Evolutionary conservation across 2,113 vertebrate species (phyloP).

Genomic region (Ranitomeya variabilis): DNA sequence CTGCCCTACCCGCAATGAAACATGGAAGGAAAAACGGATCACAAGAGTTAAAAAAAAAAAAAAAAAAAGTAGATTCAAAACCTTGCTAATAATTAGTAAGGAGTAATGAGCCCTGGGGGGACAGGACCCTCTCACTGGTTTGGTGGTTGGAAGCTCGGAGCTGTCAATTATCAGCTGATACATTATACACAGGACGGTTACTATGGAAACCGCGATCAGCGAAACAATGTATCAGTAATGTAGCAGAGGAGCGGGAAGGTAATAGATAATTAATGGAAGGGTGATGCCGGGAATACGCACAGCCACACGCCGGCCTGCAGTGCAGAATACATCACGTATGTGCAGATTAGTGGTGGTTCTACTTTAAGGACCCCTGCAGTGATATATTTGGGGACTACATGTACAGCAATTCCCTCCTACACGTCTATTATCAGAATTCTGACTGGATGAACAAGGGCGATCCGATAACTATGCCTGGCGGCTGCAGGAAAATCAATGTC

Average conservation of each 20-base stretch:
- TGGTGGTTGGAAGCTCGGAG: slow-evolving; percentile 8
- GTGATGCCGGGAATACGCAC: not conserved
- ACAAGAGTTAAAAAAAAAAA: not conserved
- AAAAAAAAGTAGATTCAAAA: not conserved
- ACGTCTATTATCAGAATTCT: not conserved
- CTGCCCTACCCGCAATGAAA: not conserved
- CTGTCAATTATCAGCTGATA: slow-evolving; percentile 36
- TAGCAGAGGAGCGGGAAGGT: not conserved
- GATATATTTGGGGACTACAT: no score
- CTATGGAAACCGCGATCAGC: slow-evolving; percentile 8
- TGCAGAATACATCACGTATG: no score
- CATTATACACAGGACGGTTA: not conserved
- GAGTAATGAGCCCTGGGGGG: not conserved
- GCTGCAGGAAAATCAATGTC: not conserved
- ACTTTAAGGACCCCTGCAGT: no score
- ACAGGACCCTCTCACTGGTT: not conserved
- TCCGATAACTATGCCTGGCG: not conserved
- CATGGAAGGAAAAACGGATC: not conserved
- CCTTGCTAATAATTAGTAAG: not conserved
- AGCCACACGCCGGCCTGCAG: not conserved
- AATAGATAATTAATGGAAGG: slow-evolving; percentile 6
- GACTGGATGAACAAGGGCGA: not conserved
- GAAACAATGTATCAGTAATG: slow-evolving; percentile 7
- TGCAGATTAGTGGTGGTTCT: no score
- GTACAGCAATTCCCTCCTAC: not conserved